A percentile compares a stretch with the other conserved stretches of the same genome.
These are phyloP conservation scores for Athetis lepigone DNA, from an alignment of 2,888 invertebrate genomes.

Conservation along the genomic window DNA sequence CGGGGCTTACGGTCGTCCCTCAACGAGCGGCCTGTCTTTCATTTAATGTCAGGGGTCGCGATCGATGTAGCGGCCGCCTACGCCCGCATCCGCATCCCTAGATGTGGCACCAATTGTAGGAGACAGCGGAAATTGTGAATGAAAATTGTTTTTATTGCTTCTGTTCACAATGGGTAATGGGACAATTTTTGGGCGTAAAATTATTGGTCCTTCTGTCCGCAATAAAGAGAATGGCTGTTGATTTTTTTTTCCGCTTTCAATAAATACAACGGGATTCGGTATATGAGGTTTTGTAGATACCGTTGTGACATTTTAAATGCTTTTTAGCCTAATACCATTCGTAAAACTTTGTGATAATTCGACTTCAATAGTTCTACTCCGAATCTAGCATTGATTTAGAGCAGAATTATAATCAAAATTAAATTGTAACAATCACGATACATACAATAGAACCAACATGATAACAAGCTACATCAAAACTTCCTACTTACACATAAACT, in stretches of 20 bases:
- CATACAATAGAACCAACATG: background rate
- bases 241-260: too few species aligned
- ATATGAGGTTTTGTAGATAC: background rate
- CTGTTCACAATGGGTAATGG: conserved; percentile 8
- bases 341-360: too few species aligned
- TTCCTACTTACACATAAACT: conserved; percentile 1
- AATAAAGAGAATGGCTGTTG: conserved; percentile 2
- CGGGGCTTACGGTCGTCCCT: conserved; percentile 67
- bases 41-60: conserved; percentile 87
- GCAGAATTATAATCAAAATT: background rate
- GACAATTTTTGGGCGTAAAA: conserved; percentile 21
- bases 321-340: too few species aligned
- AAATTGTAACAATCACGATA: background rate
- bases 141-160: conserved; percentile 36
- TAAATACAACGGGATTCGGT: conserved; percentile 1
- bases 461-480: conserved; percentile 1
- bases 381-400: too few species aligned
- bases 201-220: conserved; percentile 19
- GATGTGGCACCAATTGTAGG: conserved; percentile 50
- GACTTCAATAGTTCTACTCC: too few species aligned
- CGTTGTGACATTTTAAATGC: too few species aligned
- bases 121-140: conserved; percentile 50
- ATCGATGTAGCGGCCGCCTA: conserved; percentile 86
- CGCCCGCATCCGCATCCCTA: conserved; percentile 75
- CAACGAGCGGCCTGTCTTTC: conserved; percentile 77